Conservation (phyloP, 2,888 invertebrate genomes). For the Zygothrica quintamaculata region DNA sequence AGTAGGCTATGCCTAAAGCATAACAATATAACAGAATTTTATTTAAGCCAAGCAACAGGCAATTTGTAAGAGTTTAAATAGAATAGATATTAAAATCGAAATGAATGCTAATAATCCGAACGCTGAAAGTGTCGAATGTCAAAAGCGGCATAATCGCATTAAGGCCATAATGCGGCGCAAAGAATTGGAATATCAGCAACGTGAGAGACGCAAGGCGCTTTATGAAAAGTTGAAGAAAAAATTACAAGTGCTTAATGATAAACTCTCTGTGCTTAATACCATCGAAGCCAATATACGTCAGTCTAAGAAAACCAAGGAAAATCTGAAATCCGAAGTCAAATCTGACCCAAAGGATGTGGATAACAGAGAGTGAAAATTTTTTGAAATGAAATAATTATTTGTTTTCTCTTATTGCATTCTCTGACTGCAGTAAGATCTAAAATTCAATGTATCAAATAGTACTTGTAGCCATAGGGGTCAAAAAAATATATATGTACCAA, state of each 20-base stretch:
- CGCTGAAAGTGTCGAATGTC: conserved; percentile 16
- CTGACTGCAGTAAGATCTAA: conserved; percentile 3
- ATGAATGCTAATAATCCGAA: not conserved
- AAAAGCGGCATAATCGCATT: conserved; percentile 7
- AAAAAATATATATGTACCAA: not conserved
- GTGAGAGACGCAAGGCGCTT: conserved; percentile 1
- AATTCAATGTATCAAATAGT: conserved; percentile 18
- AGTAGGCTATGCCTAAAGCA: conserved; percentile 1
- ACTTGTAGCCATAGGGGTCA: not conserved
- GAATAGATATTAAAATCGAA: no score
- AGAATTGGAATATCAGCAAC: conserved; percentile 20
- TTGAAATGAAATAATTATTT: conserved; percentile 4
- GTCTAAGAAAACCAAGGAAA: not conserved
- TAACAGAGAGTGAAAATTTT: not conserved
- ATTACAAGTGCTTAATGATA: conserved; percentile 5
- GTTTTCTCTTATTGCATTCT: not conserved
- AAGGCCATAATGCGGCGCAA: conserved; percentile 19
- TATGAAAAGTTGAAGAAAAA: conserved; percentile 6
- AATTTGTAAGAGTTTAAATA: no score
- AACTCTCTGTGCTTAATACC: not conserved
- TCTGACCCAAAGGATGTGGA: not conserved
- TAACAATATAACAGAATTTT: not conserved
- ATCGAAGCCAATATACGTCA: not conserved
- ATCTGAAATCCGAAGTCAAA: not conserved
- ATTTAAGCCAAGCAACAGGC: conserved; percentile 1